phyloP scores from a whole-genome alignment of 2,888 invertebrate genomes.

The Antitype chi region DNA sequence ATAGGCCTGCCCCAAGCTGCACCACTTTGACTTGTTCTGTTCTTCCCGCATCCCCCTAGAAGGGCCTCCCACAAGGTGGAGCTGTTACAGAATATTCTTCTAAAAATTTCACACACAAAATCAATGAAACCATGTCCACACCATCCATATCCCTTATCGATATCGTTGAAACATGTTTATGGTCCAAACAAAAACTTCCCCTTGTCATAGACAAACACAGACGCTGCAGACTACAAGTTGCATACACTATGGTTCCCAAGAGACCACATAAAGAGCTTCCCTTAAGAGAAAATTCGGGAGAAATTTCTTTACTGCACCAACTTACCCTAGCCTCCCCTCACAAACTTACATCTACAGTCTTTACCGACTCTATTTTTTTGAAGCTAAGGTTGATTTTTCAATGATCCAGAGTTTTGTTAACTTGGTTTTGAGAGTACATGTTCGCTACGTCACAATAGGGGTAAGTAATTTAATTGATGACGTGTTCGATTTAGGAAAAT shows the following conservation, averaged over 20 bases:
- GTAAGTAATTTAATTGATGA: constrained; percentile 90
- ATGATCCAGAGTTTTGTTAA: not conserved
- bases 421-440: constrained; percentile 45
- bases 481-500: constrained; percentile 88
- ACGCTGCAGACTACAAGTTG: constrained; percentile 80
- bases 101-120: not conserved
- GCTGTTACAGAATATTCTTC: not conserved
- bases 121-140: not conserved
- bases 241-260: constrained; percentile 79
- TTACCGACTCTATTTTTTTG: not conserved
- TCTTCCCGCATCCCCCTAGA: too few species aligned
- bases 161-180: constrained; percentile 45
- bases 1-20: too few species aligned
- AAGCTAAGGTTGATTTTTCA: constrained; percentile 4
- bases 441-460: constrained; percentile 80
- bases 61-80: too few species aligned
- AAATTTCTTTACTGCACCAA: constrained; percentile 76
- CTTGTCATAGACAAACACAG: constrained; percentile 76
- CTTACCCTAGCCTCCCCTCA: constrained; percentile 70
- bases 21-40: too few species aligned
- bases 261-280: constrained; percentile 74
- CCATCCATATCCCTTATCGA: constrained; percentile 30
- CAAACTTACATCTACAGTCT: constrained; percentile 33
- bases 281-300: constrained; percentile 79
- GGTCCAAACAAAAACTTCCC: constrained; percentile 67